Evolutionary conservation across 1,140 invertebrate species (phyloP).

Genomic region (Rhagoletis zephyria): DNA sequence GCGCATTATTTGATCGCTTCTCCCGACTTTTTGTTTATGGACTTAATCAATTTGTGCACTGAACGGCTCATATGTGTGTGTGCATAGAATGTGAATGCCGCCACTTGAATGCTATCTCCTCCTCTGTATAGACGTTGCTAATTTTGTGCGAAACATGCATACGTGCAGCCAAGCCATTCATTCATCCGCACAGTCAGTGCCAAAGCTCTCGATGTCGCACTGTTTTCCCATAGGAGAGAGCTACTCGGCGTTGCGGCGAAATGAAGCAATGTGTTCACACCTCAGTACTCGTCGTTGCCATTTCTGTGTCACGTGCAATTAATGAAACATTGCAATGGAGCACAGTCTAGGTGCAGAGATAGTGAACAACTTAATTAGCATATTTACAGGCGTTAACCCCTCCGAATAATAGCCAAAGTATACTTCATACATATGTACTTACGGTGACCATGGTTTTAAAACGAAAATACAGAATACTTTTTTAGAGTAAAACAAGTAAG

Average conservation of each 20-base stretch:
- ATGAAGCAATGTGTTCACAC: not conserved
- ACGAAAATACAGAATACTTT: too few species aligned
- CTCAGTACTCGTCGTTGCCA: not conserved
- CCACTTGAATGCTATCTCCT: not conserved
- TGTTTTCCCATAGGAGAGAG: not conserved
- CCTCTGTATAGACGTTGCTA: not conserved
- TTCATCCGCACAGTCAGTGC: too few species aligned
- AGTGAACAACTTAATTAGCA: constrained; percentile 39
- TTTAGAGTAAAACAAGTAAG: too few species aligned
- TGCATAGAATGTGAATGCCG: not conserved
- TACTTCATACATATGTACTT: too few species aligned
- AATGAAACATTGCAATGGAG: constrained; percentile 51
- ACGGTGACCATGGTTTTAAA: too few species aligned
- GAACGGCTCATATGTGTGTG: too few species aligned
- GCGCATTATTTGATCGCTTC: not conserved
- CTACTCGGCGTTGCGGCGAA: not conserved
- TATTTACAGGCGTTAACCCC: not conserved
- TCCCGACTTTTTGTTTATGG: too few species aligned
- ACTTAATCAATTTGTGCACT: too few species aligned
- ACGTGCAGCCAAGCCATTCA: not conserved
- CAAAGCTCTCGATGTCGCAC: not conserved
- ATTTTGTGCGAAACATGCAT: not conserved
- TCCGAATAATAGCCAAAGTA: not conserved
- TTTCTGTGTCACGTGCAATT: constrained; percentile 54
- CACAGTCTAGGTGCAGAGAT: not conserved